Evolutionary conservation across 1,140 invertebrate species (phyloP), one percentile per base, ranked within the genome.

Genomic region (Centruroides sculpturatus): DNA sequence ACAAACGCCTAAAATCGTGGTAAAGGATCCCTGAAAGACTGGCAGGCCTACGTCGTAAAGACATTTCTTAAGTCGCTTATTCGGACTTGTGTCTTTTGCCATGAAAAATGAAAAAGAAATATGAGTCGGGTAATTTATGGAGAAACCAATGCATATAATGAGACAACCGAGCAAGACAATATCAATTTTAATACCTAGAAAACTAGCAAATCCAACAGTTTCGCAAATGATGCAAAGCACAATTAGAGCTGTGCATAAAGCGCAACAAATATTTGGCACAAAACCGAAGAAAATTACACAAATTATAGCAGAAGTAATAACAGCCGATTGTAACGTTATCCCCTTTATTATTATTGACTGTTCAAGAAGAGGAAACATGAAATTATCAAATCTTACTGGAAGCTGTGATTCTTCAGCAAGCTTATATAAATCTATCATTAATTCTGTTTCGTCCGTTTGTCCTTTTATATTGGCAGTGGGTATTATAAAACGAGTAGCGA

Each of bases 91-190:
- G 8, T 70, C 65, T 13, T 69, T 65, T 0, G 88, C 91, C 34
- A 88, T 85, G 84, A 97, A 92, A 72, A 92, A 97, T 0, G 90
- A 90, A 70, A 97, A 95, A 66, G 91, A 94, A 54, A 97, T 95
- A 69, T 97, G 93, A 5, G 92, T 23, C 23, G 23, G 23, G 23
- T 23, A 23, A 23, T 23, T 23, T 23, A 23, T 23, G 23, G 23
- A 23, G 75, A 97, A 97, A 52, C 94, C 94, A 50, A 97, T 94
- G 69, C 92, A 95, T 91, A 98, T 96, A 56, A 98, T 96, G 3
- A 98, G 78, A 69, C 97, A 96, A 48, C 97, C 96, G 92, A 97
- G 98, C 0, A 92, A 96, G 67, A 98, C 94, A 6, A 92, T 92
- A 72, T 96, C 93, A 47, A 98, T 76, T 69, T 91, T 93, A 0